phyloP scores from a whole-genome alignment of 2,113 vertebrate genomes.

The Tapirus terrestris region DNA sequence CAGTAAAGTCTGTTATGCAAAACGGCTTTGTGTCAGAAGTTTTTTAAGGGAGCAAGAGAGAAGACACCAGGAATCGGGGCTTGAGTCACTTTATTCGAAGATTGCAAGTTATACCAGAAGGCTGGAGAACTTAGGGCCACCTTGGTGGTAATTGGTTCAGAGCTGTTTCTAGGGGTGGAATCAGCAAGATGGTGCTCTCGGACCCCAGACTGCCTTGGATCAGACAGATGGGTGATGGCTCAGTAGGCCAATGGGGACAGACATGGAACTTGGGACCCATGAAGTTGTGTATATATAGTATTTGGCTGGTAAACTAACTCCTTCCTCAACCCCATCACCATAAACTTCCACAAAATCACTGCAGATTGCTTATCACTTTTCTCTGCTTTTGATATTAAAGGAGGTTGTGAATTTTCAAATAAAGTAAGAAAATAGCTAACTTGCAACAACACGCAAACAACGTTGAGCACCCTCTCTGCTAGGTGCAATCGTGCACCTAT shows the following conservation, averaged over 20 bases:
- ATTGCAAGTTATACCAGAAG: not conserved
- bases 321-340: not conserved
- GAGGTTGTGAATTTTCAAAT: not conserved
- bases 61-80: not conserved
- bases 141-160: not conserved
- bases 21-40: not conserved
- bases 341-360: not conserved
- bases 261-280: not conserved
- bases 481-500: not conserved
- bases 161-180: not conserved
- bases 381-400: slow-evolving; percentile 14
- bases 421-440: not conserved
- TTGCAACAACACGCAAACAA: not conserved
- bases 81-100: not conserved
- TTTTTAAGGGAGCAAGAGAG: not conserved
- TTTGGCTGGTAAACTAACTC: not conserved
- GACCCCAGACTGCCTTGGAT: not conserved
- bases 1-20: not conserved
- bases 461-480: not conserved
- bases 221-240: not conserved
- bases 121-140: not conserved
- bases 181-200: not conserved
- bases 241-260: not conserved
- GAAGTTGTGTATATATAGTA: not conserved
- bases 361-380: not conserved